phyloP scores from a whole-genome alignment of 2,113 vertebrate genomes.

The Tragelaphus scriptus region DNA sequence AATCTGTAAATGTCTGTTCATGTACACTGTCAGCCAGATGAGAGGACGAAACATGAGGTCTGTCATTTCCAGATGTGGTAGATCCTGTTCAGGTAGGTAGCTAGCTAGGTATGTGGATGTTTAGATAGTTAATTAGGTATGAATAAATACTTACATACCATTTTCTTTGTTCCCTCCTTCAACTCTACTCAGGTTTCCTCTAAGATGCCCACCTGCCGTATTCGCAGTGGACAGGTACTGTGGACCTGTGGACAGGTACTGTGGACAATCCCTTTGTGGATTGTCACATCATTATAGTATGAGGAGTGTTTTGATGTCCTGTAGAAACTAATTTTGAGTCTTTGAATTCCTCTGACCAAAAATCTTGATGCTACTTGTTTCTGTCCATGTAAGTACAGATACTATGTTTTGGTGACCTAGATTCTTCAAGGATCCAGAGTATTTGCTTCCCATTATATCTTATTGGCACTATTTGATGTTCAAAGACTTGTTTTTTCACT shows the following conservation, averaged over 20 bases:
- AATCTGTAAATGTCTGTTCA: background rate
- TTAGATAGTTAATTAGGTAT: background rate
- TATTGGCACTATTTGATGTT: background rate
- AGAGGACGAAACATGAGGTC: background rate
- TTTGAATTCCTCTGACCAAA: background rate
- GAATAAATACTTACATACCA: background rate
- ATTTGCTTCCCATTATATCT: background rate
- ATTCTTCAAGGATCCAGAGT: background rate
- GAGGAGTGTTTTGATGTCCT: background rate
- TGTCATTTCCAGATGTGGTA: background rate
- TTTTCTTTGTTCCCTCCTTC: background rate
- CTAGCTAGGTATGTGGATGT: background rate
- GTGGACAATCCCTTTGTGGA: background rate
- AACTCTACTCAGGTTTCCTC: background rate
- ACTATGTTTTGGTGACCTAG: background rate
- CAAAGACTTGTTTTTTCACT: background rate
- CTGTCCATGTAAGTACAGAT: background rate
- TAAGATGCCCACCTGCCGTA: too few species aligned
- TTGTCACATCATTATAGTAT: background rate
- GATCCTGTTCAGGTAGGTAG: background rate
- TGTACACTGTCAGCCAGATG: background rate
- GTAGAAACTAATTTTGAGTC: background rate
- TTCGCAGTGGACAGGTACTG: background rate
- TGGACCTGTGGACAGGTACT: too few species aligned
- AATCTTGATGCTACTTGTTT: background rate